phyloP scores from a whole-genome alignment of 2,797 vertebrate genomes.

The Darevskia nairensis region DNA sequence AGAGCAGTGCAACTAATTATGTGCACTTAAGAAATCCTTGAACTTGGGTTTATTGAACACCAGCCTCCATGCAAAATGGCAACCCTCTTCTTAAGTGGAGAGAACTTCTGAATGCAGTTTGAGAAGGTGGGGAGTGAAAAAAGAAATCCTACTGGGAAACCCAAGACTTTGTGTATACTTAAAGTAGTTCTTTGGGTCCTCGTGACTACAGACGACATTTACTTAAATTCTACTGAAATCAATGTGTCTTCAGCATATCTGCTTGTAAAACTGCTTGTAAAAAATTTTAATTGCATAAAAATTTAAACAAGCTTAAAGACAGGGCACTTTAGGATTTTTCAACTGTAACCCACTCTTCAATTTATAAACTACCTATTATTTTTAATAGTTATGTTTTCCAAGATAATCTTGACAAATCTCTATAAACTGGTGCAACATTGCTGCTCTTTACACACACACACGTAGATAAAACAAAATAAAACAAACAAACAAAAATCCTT shows the following conservation, averaged over 20 bases:
- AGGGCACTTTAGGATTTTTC: not conserved
- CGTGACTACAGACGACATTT: not conserved
- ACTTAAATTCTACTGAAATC: not conserved
- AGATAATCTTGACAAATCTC: not conserved
- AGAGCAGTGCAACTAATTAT: not conserved
- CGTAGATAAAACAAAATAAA: too few relatives aligned
- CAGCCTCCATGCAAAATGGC: not conserved
- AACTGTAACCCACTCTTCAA: not conserved
- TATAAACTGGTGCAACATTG: too few relatives aligned
- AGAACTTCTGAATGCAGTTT: not conserved
- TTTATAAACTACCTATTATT: not conserved
- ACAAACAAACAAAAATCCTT: too few relatives aligned
- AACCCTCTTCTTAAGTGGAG: not conserved
- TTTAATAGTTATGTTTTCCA: not conserved
- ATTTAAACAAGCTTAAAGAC: not conserved
- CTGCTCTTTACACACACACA: too few relatives aligned
- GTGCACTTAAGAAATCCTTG: not conserved
- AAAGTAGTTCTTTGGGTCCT: not conserved
- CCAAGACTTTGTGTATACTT: not conserved
- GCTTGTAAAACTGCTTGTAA: too few relatives aligned
- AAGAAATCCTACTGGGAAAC: not conserved
- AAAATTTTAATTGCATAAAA: not conserved
- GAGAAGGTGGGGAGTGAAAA: not conserved
- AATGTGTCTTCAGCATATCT: too few relatives aligned
- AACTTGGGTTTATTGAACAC: not conserved